Base-by-base conservation (phyloP, 1,140 invertebrate genomes). In the Sarcophaga peregrina region DNA sequence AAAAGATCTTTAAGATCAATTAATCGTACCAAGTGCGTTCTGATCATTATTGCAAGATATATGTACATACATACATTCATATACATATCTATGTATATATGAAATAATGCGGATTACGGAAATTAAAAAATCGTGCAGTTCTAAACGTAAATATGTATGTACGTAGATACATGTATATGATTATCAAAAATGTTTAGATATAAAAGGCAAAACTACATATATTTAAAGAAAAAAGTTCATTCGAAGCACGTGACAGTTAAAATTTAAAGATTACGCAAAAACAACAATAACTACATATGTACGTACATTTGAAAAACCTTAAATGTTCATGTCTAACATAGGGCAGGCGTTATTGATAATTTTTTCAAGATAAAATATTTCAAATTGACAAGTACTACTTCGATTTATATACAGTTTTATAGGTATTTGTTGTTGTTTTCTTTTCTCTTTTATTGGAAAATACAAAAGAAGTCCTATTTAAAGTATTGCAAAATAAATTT, bases 241-340 rank as follows among this genome's bases (percentile, higher is more conserved):
- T 37, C 10, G 8, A 78, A 78, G 75, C 75, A 78, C 75, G 75
- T 78, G 75, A 78, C 75, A 50, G 47, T 50, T 52, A 68, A n/a
- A 76, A 76, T 13, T 78, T 20, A 20, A 20, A 78, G 75, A 78
- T 78, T 78, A 78, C 75, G 75, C 75, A 78, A 78, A 74, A 74
- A 25, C n/a, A 73, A 73, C 5, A 37, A 37, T 37, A 37, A 4
- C 25, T 37, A 37, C 4, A 4, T 37, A 37, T 4, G 25, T 37
- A 37, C 25, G 4, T 37, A 78, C 75, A 78, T 13, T 37, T 20
- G 62, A 17, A 50, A 11, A 76, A 76, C 74, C 74, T 76, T 46
- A 48, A 52, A 78, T 47, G 52, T 78, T 17, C 75, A 48, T 50
- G 47, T 78, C 50, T 17, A 25, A 52, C n/a, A 78, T 46, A 47